Evolutionary conservation across 2,888 invertebrate species (phyloP).

Genomic region (Cheilosia vernalis): DNA sequence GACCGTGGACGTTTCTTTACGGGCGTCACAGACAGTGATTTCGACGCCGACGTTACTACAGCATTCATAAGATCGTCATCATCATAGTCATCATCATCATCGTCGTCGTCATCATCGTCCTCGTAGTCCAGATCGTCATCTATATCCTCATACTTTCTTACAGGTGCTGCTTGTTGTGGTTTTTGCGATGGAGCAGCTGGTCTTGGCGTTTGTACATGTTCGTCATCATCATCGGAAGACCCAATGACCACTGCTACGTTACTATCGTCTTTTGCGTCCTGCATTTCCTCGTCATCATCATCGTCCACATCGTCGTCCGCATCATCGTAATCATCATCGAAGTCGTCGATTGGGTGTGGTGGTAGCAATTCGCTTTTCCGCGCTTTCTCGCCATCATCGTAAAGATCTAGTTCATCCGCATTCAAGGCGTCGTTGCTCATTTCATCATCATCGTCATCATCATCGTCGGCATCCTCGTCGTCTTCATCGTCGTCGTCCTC

Average conservation of each 20-base stretch:
- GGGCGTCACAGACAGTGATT: slow-evolving; percentile 28
- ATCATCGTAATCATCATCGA: slow-evolving; percentile 59
- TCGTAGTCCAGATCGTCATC: slow-evolving; percentile 47
- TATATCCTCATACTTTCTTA: neutral
- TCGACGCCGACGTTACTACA: slow-evolving; percentile 54
- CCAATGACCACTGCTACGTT: slow-evolving; percentile 57
- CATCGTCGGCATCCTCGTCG: slow-evolving; percentile 34
- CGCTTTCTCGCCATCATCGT: slow-evolving; percentile 3
- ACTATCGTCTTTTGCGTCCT: slow-evolving; percentile 52
- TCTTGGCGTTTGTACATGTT: neutral
- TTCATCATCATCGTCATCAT: slow-evolving; percentile 23
- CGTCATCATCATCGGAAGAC: slow-evolving; percentile 61
- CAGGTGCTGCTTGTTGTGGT: neutral
- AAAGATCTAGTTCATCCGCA: slow-evolving; percentile 25
- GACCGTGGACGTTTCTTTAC: slow-evolving; percentile 29
- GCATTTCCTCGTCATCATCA: slow-evolving; percentile 45
- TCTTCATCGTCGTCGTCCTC: slow-evolving; percentile 39
- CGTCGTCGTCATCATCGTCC: slow-evolving; percentile 59
- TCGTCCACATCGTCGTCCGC: slow-evolving; percentile 60
- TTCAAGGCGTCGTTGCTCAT: slow-evolving; percentile 34
- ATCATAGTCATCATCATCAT: slow-evolving; percentile 68
- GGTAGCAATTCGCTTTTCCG: neutral
- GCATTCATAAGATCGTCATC: slow-evolving; percentile 71
- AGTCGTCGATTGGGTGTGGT: slow-evolving; percentile 24
- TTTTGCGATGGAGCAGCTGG: neutral